Percentiles rank a stretch among this genome's conserved stretches.
Conservation (phyloP, 2,113 vertebrate species). For the Noturus placidus region DNA sequence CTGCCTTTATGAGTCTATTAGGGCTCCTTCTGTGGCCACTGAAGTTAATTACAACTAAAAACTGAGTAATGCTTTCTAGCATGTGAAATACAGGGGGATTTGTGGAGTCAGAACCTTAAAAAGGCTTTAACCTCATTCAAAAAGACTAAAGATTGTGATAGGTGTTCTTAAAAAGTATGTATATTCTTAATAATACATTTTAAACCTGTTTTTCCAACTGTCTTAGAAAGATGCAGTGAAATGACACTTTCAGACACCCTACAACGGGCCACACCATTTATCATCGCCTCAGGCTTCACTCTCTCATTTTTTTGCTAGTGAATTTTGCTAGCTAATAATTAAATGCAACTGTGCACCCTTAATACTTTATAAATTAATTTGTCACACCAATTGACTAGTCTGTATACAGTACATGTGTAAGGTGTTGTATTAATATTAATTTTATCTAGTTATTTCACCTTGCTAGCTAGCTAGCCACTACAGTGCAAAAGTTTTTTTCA, state of each 20-base stretch:
- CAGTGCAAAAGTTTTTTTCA: not conserved
- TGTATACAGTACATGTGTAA: not conserved
- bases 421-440: not conserved
- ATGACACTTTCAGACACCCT: not conserved
- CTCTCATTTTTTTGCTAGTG: not conserved
- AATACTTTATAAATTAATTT: not conserved
- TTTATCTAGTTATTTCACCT: not conserved
- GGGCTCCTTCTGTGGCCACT: not conserved
- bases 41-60: constrained; percentile 25
- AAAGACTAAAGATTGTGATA: not conserved
- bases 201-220: not conserved
- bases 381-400: not conserved
- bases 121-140: not conserved
- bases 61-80: not conserved
- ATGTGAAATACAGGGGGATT: not conserved
- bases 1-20: constrained; percentile 24
- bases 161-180: not conserved
- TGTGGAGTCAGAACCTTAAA: not conserved
- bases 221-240: not conserved
- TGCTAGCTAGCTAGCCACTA: not conserved
- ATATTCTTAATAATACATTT: not conserved
- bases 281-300: not conserved
- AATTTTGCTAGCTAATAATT: not conserved
- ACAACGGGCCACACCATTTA: not conserved
- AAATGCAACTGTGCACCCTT: not conserved